Base-by-base conservation (phyloP, 2,888 invertebrate species). In the Scaeva pyrastri region DNA sequence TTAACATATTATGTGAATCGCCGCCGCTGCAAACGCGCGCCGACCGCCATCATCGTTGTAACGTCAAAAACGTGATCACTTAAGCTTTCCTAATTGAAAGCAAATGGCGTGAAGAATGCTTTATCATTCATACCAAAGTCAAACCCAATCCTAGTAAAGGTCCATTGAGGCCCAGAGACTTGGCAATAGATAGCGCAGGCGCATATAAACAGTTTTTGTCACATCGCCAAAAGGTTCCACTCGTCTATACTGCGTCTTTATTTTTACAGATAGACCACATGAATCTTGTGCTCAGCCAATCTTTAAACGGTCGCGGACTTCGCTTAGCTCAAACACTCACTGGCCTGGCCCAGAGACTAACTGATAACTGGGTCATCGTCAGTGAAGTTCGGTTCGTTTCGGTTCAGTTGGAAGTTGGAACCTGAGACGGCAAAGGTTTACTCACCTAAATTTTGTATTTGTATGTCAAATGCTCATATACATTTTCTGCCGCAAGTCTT, bases 371-470 rank as follows among this genome's bases (percentile, higher is more conserved):
- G 81, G 73, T 86, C 81, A 70, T 73, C 75, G 26, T 12, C 56
- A 21, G n/a, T n/a, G n/a, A n/a, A n/a, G n/a, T n/a, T n/a, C n/a
- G n/a, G n/a, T n/a, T 70, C 79, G 12, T 36, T 48, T 19, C n/a
- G n/a, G n/a, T n/a, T 64, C 36, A 36, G 10, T 60, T 19, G 12
- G 50, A 48, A 23, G 0, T 14, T 23, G 41, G 64, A 68, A 39
- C 19, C 23, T 68, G 50, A 39, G 14, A 80, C 66, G 58, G 48
- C 58, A 66, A 80, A 80, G 73, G 76, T 77, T 76, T 81, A 66
- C 74, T 75, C 84, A 79, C 79, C 84, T 75, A 84, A 55, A 79
- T 84, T 84, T 79, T n/a, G n/a, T n/a, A n/a, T n/a, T n/a, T n/a
- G n/a, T n/a, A n/a, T n/a, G n/a, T n/a, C n/a, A n/a, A n/a, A n/a